Evolutionary conservation across 1,140 invertebrate species (phyloP).

Genomic region (Tetraneura akinire): DNA sequence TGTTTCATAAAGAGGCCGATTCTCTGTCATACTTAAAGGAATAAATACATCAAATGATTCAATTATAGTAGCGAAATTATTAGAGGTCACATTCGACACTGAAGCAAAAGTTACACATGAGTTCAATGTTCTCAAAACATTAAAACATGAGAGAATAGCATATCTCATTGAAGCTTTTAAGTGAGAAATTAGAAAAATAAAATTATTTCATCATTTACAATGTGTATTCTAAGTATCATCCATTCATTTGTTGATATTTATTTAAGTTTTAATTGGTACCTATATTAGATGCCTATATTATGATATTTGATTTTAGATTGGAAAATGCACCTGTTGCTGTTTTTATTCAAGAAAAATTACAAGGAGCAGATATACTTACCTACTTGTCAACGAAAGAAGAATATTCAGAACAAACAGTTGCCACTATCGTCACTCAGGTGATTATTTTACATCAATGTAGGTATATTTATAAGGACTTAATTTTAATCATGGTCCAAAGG

Average conservation of each 20-base stretch:
- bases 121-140: slow-evolving; percentile 75
- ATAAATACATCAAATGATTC: slow-evolving; percentile 72
- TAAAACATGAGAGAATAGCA: slow-evolving; percentile 84
- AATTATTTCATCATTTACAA: background rate
- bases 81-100: slow-evolving; percentile 70
- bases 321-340: slow-evolving; percentile 66
- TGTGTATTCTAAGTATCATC: too few species aligned
- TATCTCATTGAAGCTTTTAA: slow-evolving; percentile 72
- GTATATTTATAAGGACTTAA: too few species aligned
- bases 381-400: slow-evolving; percentile 83
- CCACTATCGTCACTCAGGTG: slow-evolving; percentile 77
- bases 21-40: slow-evolving; percentile 82
- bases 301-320: slow-evolving; percentile 13
- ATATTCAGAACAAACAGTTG: slow-evolving; percentile 88
- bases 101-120: slow-evolving; percentile 73
- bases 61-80: slow-evolving; percentile 76
- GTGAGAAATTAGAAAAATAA: slow-evolving; percentile 55
- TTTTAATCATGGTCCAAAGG: too few species aligned
- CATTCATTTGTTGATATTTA: too few species aligned
- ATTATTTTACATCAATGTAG: too few species aligned
- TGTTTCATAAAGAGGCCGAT: slow-evolving; percentile 70
- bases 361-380: slow-evolving; percentile 87
- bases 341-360: slow-evolving; percentile 83
- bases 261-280: too few species aligned
- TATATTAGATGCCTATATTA: background rate